Percentiles rank a stretch among this genome's conserved stretches.
Conservation (phyloP, 2,113 vertebrate genomes). For the Cromileptes altivelis region DNA sequence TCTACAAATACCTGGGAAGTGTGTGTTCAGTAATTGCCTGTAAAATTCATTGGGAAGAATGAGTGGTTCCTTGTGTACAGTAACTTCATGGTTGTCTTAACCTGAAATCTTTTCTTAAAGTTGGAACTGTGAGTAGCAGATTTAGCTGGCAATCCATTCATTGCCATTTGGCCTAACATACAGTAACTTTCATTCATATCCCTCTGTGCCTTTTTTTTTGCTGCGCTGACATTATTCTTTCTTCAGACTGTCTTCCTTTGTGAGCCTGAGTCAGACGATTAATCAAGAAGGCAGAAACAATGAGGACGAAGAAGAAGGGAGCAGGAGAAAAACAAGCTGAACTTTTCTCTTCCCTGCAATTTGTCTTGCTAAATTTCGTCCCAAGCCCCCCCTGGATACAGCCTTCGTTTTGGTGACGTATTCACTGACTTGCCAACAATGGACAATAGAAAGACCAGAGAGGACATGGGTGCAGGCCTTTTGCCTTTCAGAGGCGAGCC, state of each 20-base stretch:
- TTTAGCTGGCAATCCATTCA: neutral
- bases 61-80: too few species aligned
- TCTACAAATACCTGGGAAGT: too few species aligned
- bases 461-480: conserved; percentile 65
- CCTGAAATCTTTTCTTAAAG: neutral
- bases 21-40: too few species aligned
- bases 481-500: conserved; percentile 66
- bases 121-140: neutral
- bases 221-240: neutral
- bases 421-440: conserved; percentile 65
- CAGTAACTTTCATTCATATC: conserved; percentile 23
- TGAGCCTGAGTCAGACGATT: conserved; percentile 16
- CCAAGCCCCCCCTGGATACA: conserved; percentile 18
- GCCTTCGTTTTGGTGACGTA: conserved; percentile 11
- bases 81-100: too few species aligned
- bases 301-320: neutral
- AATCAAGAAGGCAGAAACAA: conserved; percentile 25
- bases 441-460: conserved; percentile 67
- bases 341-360: conserved; percentile 28
- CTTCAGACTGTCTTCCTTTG: conserved; percentile 12
- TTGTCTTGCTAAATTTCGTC: conserved; percentile 46
- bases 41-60: too few species aligned
- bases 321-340: conserved; percentile 16
- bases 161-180: neutral
- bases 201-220: neutral